phyloP scores from a whole-genome alignment of 2,888 invertebrate genomes.

The Fragum sueziense region DNA sequence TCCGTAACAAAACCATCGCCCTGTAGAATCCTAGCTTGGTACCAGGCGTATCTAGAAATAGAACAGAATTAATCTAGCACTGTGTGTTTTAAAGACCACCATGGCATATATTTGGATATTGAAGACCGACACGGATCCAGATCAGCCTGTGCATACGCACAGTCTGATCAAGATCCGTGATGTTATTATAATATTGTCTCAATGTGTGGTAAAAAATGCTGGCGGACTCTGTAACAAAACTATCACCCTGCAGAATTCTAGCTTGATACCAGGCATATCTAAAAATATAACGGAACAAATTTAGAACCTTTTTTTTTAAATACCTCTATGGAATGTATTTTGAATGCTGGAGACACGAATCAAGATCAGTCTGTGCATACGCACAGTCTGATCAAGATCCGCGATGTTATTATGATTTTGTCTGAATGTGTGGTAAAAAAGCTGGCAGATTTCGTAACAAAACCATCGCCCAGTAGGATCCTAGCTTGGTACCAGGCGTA shows the following conservation, averaged over 20 bases:
- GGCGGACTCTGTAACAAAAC: conserved; percentile 25
- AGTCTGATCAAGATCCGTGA: too few species aligned
- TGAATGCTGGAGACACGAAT: too few species aligned
- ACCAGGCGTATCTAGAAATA: conserved; percentile 57
- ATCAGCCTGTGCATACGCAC: too few species aligned
- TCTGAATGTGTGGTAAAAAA: conserved; percentile 37
- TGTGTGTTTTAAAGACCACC: too few species aligned
- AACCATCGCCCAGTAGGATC: conserved; percentile 19
- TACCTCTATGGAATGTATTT: too few species aligned
- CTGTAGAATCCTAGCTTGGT: conserved; percentile 33
- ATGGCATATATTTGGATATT: too few species aligned
- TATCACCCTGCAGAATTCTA: conserved; percentile 26
- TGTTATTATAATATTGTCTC: conserved; percentile 56
- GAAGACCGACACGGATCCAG: too few species aligned
- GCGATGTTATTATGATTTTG: conserved; percentile 33
- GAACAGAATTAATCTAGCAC: too few species aligned
- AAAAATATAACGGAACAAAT: too few species aligned
- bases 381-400: too few species aligned
- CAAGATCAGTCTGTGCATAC: too few species aligned
- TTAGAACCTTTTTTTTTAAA: too few species aligned
- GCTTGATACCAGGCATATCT: conserved; percentile 59
- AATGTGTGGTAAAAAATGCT: conserved; percentile 40
- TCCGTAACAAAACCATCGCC: conserved; percentile 22
- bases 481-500: conserved; percentile 59
- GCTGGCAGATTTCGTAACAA: conserved; percentile 36